phyloP scores from a whole-genome alignment of 2,888 invertebrate genomes.

The Phyto melanocephala region DNA sequence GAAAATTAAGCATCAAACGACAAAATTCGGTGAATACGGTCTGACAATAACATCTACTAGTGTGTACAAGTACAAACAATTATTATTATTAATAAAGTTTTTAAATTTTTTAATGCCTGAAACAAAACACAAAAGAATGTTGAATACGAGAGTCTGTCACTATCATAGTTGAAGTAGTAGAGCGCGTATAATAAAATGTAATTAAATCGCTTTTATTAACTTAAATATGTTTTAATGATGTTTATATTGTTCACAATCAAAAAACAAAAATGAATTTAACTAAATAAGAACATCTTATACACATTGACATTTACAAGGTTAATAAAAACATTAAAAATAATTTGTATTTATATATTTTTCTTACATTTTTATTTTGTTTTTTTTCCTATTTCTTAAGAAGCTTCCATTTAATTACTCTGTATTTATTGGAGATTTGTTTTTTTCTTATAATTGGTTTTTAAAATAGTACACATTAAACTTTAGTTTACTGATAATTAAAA shows the following conservation, averaged over 20 bases:
- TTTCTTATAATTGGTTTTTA: too few relatives aligned
- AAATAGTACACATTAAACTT: too few relatives aligned
- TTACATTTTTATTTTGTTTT: not conserved
- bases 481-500: too few relatives aligned
- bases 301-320: constrained; percentile 59
- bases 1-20: not conserved
- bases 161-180: constrained; percentile 22
- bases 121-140: constrained; percentile 14
- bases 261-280: constrained; percentile 4
- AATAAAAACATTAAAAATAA: not conserved
- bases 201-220: constrained; percentile 57
- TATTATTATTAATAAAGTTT: not conserved
- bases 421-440: not conserved
- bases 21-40: not conserved
- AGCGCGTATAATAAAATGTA: constrained; percentile 51
- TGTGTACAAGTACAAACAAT: not conserved
- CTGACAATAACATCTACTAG: not conserved
- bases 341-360: not conserved
- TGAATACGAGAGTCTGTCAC: constrained; percentile 4
- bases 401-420: not conserved
- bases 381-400: not conserved
- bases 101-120: not conserved
- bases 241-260: constrained; percentile 35
- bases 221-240: constrained; percentile 58
- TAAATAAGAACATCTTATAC: constrained; percentile 51